Percentiles rank a stretch among this genome's conserved stretches.
phyloP scores from a whole-genome alignment of 1,140 invertebrate genomes.

The Rhopalosiphum maidis region DNA sequence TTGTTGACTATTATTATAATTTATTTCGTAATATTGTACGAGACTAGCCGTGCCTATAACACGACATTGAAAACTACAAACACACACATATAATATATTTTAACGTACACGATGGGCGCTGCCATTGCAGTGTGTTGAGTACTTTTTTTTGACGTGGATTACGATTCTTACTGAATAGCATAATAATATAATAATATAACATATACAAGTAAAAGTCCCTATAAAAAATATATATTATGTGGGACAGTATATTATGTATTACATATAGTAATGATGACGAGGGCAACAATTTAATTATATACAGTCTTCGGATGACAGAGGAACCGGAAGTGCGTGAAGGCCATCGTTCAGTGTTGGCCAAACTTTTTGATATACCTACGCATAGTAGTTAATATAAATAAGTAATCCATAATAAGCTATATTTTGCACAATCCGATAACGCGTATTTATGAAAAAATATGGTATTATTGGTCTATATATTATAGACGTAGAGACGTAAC shows the following conservation, averaged over 20 bases:
- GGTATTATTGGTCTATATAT: no score
- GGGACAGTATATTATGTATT: background rate
- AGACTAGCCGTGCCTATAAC: background rate
- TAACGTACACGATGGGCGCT: background rate
- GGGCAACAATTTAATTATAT: background rate
- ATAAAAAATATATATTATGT: background rate
- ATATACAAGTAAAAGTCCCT: background rate
- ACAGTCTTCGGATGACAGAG: background rate
- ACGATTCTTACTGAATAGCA: background rate
- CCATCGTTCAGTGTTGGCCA: background rate
- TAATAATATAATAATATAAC: background rate
- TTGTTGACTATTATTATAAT: background rate
- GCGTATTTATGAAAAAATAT: background rate
- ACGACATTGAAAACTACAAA: background rate
- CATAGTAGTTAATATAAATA: background rate
- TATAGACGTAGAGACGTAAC: no score
- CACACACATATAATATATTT: background rate
- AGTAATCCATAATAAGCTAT: background rate
- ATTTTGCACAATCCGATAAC: background rate
- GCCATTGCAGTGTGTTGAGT: background rate
- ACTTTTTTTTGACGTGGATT: background rate
- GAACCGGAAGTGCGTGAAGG: constrained; percentile 23
- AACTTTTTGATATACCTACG: background rate
- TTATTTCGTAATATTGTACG: background rate
- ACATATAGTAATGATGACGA: background rate